Base-by-base conservation (phyloP, 2,113 vertebrate species). In the Syngnathus scovelli region DNA sequence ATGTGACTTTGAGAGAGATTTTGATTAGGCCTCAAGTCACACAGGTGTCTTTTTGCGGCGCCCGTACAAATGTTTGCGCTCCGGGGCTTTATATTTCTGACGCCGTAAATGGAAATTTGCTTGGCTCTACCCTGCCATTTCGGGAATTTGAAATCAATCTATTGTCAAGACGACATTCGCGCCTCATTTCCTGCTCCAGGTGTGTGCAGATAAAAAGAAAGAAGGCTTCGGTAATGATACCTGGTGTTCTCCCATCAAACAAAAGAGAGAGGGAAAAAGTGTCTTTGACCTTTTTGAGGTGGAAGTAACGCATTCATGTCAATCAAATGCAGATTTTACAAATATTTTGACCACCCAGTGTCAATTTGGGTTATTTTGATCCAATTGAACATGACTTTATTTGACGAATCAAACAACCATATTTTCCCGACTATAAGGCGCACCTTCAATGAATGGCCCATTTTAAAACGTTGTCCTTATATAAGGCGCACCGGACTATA, bases 61-160 rank as follows among this genome's bases (percentile, higher is more conserved):
- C 3, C 18, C 41, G 33, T 37, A 16, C 8, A 2, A 59, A 18
- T 41, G 65, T 48, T 67, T 33, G 12, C 48, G 27, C 60, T 58
- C 27, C 1, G 13, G 27, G 55, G 15, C 23, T 58, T 36, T 58
- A 36, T 36, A 58, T 37, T 58, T 13, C 23, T 0, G 8, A 15
- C 1, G 6, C 12, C n/a, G 27, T 23, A 13, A 23, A 44, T 44
- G 41, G 13, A 43, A 44, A 44, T 27, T 62, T 44, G 61, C 11
- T 16, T 13, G 21, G 41, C 41, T 23, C n/a, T 16, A 44, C 21
- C n/a, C 61, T 27, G 60, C 61, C 27, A 62, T 44, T 62, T 62
- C 3, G 41, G 27, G 13, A 27, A 27, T 62, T 62, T 62, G 41
- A 21, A 44, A 62, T 62, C 61, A 62, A 62, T 62, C 38, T 62